phyloP scores from a whole-genome alignment of 35 echinoderm and acorn worm species.

The Apostichopus parvimensis region DNA sequence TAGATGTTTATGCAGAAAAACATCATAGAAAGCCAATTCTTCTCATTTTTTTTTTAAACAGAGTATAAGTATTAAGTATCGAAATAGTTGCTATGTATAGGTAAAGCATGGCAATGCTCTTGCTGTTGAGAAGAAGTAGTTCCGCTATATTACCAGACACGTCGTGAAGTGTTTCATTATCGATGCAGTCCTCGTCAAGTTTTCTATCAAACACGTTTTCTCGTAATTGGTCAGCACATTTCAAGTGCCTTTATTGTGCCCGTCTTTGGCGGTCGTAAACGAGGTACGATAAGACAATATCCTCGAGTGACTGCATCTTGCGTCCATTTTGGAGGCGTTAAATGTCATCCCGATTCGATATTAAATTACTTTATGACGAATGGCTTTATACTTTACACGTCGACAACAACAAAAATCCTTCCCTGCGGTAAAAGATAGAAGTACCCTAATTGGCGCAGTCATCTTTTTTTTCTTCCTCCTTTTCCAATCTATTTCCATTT shows the following conservation, averaged over 20 bases:
- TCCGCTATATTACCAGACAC: neutral
- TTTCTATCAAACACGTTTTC: neutral
- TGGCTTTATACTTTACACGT: neutral
- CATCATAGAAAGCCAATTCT: no score
- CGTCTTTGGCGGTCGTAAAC: neutral
- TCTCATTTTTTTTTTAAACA: no score
- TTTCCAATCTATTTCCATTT: no score
- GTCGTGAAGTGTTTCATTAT: neutral
- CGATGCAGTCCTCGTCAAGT: neutral
- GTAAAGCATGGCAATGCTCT: neutral
- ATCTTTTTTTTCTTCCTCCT: neutral
- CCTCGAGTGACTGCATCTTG: neutral
- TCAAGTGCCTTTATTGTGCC: neutral
- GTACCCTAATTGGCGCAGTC: neutral
- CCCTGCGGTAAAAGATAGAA: neutral
- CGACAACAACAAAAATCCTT: neutral
- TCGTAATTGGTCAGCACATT: neutral
- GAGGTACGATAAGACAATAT: neutral
- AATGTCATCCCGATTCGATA: neutral
- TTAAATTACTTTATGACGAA: neutral
- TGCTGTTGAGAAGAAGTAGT: neutral
- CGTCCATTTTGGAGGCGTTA: neutral
- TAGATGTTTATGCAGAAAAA: no score
- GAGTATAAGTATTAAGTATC: no score
- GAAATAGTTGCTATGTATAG: no score